These are phyloP conservation scores for Lycocerus yunnanus DNA, from an alignment of 2,888 invertebrate genomes.

Conservation along the genomic window DNA sequence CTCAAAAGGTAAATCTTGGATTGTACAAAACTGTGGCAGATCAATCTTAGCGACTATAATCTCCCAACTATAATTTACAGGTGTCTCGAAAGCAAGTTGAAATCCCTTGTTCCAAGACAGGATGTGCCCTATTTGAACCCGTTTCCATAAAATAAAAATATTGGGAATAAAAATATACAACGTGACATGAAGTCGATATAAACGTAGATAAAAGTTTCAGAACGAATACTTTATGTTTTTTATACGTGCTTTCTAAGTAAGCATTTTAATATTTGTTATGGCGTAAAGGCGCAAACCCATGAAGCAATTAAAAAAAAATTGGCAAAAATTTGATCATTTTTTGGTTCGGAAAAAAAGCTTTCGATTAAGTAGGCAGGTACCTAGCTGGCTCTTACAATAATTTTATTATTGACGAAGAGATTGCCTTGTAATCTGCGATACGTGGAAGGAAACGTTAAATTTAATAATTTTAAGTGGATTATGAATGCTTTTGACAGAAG, in stretches of 20 bases:
- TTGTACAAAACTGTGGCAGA: slow-evolving; percentile 5
- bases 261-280: slow-evolving; percentile 21
- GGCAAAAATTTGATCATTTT: neutral
- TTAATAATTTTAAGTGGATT: neutral
- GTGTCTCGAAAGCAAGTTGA: slow-evolving; percentile 35
- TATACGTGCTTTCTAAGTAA: slow-evolving; percentile 37
- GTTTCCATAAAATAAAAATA: slow-evolving; percentile 45
- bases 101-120: slow-evolving; percentile 38
- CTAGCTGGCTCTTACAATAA: no score
- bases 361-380: neutral
- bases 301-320: neutral
- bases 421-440: neutral
- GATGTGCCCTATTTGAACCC: slow-evolving; percentile 41
- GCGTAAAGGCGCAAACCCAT: neutral
- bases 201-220: slow-evolving; percentile 43
- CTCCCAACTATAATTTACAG: slow-evolving; percentile 26
- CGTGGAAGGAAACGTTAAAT: neutral
- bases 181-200: slow-evolving; percentile 43
- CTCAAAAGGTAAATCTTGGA: slow-evolving; percentile 7
- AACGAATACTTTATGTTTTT: slow-evolving; percentile 42
- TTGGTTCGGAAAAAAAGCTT: neutral
- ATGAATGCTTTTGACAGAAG: neutral
- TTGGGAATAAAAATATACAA: slow-evolving; percentile 45
- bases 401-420: neutral
- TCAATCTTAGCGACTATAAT: slow-evolving; percentile 22